Evolutionary conservation across 2,797 vertebrate species (phyloP).

Genomic region (Pseudocheirus occidentalis): DNA sequence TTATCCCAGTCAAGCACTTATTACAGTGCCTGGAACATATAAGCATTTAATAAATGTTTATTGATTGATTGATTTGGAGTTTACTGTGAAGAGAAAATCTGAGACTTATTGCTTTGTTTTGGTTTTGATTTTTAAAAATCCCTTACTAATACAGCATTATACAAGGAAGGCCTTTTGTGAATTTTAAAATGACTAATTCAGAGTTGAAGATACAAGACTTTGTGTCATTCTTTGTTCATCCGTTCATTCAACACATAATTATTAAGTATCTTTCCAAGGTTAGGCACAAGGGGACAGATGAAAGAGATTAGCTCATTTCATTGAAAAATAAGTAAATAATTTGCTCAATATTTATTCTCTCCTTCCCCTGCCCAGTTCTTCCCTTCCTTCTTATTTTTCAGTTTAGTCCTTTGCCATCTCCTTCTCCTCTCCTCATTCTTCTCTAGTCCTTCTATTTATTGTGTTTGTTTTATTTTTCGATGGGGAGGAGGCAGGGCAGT

Average conservation of each 20-base stretch:
- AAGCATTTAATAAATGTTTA: background rate
- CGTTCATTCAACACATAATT: background rate
- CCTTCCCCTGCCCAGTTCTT: background rate
- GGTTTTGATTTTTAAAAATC: background rate
- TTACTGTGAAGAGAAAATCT: background rate
- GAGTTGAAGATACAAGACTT: background rate
- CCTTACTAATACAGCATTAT: background rate
- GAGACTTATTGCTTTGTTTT: background rate
- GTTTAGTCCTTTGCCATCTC: background rate
- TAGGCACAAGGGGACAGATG: background rate
- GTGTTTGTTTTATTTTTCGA: no score
- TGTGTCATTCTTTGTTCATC: background rate
- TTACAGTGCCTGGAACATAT: no score
- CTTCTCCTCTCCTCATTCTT: background rate
- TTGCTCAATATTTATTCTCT: background rate
- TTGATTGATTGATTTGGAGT: background rate
- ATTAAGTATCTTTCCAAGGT: background rate
- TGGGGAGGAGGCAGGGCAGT: no score
- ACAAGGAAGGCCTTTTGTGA: background rate
- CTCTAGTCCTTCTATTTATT: background rate
- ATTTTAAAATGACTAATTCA: background rate
- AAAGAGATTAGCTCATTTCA: background rate
- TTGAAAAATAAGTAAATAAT: no score
- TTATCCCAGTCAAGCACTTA: background rate
- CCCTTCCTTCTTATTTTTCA: background rate